A percentile compares a stretch with the other conserved stretches of the same genome.
Evolutionary conservation across 2,797 vertebrate species (phyloP).

Genomic region (Spheniscus humboldti): DNA sequence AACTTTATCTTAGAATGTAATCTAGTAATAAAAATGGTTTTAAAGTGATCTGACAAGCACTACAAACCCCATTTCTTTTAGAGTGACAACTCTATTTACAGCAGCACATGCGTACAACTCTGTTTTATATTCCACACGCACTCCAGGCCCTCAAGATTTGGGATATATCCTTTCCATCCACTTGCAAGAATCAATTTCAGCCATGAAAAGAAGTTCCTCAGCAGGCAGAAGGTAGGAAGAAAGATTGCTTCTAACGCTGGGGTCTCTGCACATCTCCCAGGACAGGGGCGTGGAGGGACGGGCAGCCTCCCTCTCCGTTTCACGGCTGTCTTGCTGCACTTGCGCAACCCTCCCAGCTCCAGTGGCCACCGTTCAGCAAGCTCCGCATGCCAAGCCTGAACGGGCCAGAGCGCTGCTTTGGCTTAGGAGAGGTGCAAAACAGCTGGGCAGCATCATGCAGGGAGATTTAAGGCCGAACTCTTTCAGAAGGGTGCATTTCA

Average conservation of each 20-base stretch:
- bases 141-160: conserved; percentile 1
- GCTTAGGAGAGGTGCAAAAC: background rate
- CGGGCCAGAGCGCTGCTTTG: background rate
- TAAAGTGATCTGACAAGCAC: conserved; percentile 55
- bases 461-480: background rate
- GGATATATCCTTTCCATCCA: conserved; percentile 7
- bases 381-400: background rate
- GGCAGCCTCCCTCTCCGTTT: background rate
- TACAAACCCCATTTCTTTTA: conserved; percentile 38
- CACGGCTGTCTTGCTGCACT: background rate
- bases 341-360: background rate
- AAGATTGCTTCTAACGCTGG: rapidly evolving
- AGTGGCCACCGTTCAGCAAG: background rate
- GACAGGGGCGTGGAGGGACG: rapidly evolving
- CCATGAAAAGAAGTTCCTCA: background rate
- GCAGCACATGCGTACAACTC: background rate
- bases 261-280: background rate
- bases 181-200: conserved; percentile 3
- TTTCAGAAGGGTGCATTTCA: background rate
- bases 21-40: conserved; percentile 65
- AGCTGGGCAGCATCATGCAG: background rate
- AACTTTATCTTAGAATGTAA: conserved; percentile 58
- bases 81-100: conserved; percentile 59
- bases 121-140: background rate
- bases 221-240: background rate